Evolutionary conservation across 1,140 invertebrate genomes (phyloP), one percentile per base, ranked within the genome.

Genomic region (Drosophila ercepeae): DNA sequence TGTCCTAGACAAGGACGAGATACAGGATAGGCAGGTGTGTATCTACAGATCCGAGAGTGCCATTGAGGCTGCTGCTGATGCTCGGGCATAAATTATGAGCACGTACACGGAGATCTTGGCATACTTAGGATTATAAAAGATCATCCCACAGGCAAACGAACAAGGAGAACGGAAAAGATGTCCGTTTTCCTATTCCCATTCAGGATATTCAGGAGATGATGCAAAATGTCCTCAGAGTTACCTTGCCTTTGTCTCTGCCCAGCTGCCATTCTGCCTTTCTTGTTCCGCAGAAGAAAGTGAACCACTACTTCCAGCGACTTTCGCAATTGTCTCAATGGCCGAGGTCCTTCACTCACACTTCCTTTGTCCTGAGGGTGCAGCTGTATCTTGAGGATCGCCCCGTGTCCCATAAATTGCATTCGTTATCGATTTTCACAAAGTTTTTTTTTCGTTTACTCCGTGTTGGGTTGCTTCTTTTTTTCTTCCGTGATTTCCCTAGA

Each of bases 341-440:
- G 39, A 76, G 72, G 75, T 64, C 51, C 53, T 72, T 11, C 45
- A 32, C 50, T 46, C 55, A 78, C 57, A 67, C 60, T 65, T 67
- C 46, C 60, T 44, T 67, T 67, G 63, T 67, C 46, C 45, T 32
- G 19, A 0, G 23, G 46, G 32, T 60, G 67, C 78, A 73, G 78
- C 78, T 76, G 57, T 58, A 49, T 53, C 53, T 61, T 25, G 3
- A 63, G 42, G 46, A 59, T 48, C 36, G 52, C 53, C 51, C 39
- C 52, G 63, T 74, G 78, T 82, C 79, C 51, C 79, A 83, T 83
- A 83, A 83, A 83, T 84, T 83, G 75, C 79, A 72, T 64, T 74
- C 51, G 73, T 46, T 61, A 82, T 72, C 58, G 68, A 73, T 82
- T 76, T 82, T 81, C 51, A 52, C 50, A 74, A 69, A 46, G 41